phyloP scores from a whole-genome alignment of 2,113 vertebrate genomes.

The Myotis brandtii region DNA sequence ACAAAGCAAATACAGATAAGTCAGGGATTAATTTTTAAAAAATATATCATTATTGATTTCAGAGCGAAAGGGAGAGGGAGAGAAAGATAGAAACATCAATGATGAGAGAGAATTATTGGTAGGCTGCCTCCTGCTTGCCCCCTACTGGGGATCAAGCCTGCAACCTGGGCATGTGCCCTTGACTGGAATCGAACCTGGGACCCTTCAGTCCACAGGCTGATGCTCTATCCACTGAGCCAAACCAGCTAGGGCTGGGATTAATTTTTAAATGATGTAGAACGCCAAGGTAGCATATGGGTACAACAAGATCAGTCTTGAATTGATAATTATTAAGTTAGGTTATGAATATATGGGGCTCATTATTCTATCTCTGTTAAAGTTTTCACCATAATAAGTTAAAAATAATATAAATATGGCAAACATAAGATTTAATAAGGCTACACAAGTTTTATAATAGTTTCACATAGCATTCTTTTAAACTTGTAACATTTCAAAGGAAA shows the following conservation, averaged over 20 bases:
- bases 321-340: background rate
- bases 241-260: too few species aligned
- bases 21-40: background rate
- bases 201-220: too few species aligned
- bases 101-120: too few species aligned
- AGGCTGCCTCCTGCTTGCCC: too few species aligned
- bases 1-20: background rate
- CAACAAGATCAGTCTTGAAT: background rate
- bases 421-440: background rate
- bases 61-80: too few species aligned
- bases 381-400: background rate
- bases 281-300: background rate
- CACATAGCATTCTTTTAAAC: background rate
- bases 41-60: too few species aligned
- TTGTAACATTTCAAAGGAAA: slow-evolving; percentile 11
- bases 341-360: background rate
- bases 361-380: background rate
- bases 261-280: background rate
- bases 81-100: too few species aligned
- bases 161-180: too few species aligned
- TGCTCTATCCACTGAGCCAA: too few species aligned
- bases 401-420: background rate
- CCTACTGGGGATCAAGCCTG: too few species aligned
- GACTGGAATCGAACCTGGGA: too few species aligned
- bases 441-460: background rate